phyloP scores from a whole-genome alignment of 2,888 invertebrate genomes.

The Megaustenia siamemsis region DNA sequence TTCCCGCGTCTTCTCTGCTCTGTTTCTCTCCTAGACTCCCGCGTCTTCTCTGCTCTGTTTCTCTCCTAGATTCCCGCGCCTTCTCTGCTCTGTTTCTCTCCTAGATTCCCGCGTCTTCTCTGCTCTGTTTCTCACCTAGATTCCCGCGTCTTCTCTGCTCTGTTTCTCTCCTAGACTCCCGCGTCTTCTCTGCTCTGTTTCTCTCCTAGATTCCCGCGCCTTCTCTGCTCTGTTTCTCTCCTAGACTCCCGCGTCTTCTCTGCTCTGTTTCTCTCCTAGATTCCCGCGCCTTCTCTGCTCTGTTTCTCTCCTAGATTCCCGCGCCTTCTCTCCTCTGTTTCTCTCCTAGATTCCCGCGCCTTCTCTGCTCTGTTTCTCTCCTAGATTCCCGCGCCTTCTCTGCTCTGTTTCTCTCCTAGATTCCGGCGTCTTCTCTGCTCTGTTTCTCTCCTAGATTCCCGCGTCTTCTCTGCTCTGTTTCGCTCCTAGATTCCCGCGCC shows the following conservation, averaged over 20 bases:
- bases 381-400: background rate
- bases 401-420: background rate
- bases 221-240: background rate
- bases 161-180: no score
- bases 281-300: background rate
- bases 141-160: no score
- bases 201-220: no score
- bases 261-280: background rate
- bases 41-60: background rate
- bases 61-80: background rate
- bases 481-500: no score
- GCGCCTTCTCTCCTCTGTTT: background rate
- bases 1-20: no score
- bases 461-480: background rate
- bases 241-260: no score
- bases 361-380: no score
- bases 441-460: background rate
- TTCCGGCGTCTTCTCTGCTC: background rate
- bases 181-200: no score
- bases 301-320: background rate
- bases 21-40: no score
- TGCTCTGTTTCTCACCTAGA: background rate
- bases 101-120: background rate
- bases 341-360: no score
- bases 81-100: background rate